Conservation (phyloP, 2,888 invertebrate species). For the Drosophila lutescens region DNA sequence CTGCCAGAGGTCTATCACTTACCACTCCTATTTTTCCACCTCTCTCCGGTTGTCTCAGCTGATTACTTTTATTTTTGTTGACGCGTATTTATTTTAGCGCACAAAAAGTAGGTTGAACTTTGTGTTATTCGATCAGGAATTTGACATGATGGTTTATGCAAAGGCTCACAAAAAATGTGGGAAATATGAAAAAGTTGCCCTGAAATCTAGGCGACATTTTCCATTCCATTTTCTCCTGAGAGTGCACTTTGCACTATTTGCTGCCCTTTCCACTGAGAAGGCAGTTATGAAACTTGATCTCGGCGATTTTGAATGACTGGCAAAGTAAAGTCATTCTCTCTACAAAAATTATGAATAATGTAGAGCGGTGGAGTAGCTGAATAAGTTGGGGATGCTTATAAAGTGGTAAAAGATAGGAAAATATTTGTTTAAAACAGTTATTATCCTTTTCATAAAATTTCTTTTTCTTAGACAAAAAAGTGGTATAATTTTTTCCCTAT, state of each 20-base stretch:
- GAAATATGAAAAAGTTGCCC: constrained; percentile 34
- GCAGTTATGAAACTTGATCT: constrained; percentile 56
- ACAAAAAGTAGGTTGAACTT: constrained; percentile 59
- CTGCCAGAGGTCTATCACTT: constrained; percentile 66
- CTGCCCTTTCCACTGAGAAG: constrained; percentile 26
- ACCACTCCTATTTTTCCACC: constrained; percentile 1
- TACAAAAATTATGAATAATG: background rate
- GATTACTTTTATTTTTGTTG: constrained; percentile 44
- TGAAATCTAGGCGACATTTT: constrained; percentile 56
- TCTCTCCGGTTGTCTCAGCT: constrained; percentile 4
- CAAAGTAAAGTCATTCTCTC: constrained; percentile 20
- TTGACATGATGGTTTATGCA: constrained; percentile 77
- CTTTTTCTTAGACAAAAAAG: background rate
- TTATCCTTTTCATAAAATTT: background rate
- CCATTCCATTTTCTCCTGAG: constrained; percentile 34
- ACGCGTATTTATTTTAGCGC: constrained; percentile 47
- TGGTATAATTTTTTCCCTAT: too few species aligned
- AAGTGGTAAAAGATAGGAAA: background rate
- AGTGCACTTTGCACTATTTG: constrained; percentile 19
- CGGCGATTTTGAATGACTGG: constrained; percentile 35
- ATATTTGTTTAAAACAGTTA: background rate
- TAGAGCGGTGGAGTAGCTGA: background rate
- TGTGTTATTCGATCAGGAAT: constrained; percentile 75
- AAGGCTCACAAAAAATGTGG: constrained; percentile 28
- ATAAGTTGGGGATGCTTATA: background rate